Evolutionary conservation across 2,797 vertebrate species (phyloP).

Genomic region (Rhynchotus rufescens): DNA sequence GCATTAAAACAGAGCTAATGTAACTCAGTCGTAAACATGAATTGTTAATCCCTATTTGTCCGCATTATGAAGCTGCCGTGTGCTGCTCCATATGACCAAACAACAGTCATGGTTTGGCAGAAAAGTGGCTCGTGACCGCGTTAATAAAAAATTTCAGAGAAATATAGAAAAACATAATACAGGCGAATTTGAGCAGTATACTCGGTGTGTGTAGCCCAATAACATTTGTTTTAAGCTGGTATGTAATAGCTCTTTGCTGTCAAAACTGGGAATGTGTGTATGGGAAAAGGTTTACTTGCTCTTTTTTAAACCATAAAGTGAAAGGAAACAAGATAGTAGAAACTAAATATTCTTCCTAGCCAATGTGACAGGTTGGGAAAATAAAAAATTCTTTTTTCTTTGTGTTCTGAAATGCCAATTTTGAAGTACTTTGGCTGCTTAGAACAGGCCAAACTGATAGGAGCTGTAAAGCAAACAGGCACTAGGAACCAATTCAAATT

Average conservation of each 20-base stretch:
- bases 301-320: conserved; percentile 14
- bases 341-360: not conserved
- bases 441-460: conserved; percentile 1
- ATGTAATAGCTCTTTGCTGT: not conserved
- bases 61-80: not conserved
- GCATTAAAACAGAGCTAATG: not conserved
- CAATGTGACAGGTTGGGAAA: not conserved
- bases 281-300: not conserved
- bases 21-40: not conserved
- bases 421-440: conserved; percentile 37
- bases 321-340: conserved; percentile 6
- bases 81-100: not conserved
- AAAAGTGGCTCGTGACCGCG: not conserved
- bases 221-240: not conserved
- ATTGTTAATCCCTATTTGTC: conserved; percentile 14
- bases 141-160: not conserved
- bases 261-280: not conserved
- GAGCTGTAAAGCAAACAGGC: conserved; percentile 8
- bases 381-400: not conserved
- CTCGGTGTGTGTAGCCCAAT: not conserved
- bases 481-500: conserved; percentile 43
- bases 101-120: not conserved
- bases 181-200: not conserved
- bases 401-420: conserved; percentile 11
- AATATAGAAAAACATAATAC: not conserved